Evolutionary conservation across 1,140 invertebrate genomes (phyloP).

Genomic region (Triops longicaudatus): DNA sequence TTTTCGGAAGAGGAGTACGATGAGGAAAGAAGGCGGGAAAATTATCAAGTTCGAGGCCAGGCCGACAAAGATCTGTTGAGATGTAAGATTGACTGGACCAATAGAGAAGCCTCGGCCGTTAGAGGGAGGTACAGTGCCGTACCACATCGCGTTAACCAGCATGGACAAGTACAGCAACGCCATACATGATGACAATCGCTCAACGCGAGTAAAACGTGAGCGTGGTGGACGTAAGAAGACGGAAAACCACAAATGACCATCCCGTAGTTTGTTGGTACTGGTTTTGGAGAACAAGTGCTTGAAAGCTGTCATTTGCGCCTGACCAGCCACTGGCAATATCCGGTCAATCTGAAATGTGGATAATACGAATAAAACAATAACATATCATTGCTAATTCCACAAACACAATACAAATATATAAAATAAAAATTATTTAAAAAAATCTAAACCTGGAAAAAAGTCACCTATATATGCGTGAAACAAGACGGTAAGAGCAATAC

Average conservation of each 20-base stretch:
- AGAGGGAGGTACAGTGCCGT: constrained; percentile 36
- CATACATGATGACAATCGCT: constrained; percentile 48
- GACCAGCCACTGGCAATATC: constrained; percentile 46
- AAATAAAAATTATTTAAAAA: constrained; percentile 9
- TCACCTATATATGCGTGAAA: too few relatives aligned
- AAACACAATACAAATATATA: neutral
- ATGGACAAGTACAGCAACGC: constrained; percentile 48
- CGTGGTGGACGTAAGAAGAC: constrained; percentile 46
- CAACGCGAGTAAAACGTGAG: constrained; percentile 45
- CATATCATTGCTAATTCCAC: too few relatives aligned
- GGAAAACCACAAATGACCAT: constrained; percentile 52
- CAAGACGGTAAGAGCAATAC: too few relatives aligned
- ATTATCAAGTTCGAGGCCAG: constrained; percentile 42
- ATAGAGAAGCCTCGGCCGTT: constrained; percentile 37
- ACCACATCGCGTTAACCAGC: constrained; percentile 51
- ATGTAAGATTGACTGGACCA: constrained; percentile 42
- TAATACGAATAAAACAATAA: neutral
- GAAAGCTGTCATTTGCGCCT: constrained; percentile 43
- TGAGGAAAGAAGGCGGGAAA: constrained; percentile 47
- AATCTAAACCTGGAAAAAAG: too few relatives aligned
- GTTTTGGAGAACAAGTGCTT: constrained; percentile 43
- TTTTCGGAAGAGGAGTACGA: constrained; percentile 40
- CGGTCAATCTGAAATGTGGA: constrained; percentile 42
- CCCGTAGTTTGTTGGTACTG: constrained; percentile 43
- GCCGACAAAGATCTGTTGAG: constrained; percentile 38